phyloP scores from a whole-genome alignment of 2,888 invertebrate genomes.

The Emmelina monodactyla region DNA sequence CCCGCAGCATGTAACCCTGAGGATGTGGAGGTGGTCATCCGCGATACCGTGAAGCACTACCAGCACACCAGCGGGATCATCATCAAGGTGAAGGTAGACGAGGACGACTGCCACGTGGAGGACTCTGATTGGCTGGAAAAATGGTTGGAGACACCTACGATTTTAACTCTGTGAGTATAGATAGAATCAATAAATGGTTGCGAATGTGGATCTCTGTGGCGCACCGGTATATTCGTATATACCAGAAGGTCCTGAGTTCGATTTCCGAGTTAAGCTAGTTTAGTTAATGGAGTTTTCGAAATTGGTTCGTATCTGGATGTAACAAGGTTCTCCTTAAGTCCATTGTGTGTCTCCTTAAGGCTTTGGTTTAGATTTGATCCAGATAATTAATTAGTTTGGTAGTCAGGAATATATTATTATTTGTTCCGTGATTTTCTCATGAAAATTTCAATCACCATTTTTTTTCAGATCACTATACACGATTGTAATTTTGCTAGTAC shows the following conservation, averaged over 20 bases:
- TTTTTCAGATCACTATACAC: slow-evolving; percentile 44
- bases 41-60: slow-evolving; percentile 66
- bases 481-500: slow-evolving; percentile 38
- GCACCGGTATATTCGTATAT: too few relatives aligned
- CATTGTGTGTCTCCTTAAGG: too few relatives aligned
- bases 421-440: too few relatives aligned
- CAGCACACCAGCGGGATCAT: slow-evolving; percentile 67
- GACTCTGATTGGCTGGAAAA: slow-evolving; percentile 31
- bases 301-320: too few relatives aligned
- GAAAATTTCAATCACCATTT: background rate
- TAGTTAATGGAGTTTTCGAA: too few relatives aligned
- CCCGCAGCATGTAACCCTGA: slow-evolving; percentile 69
- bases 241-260: background rate
- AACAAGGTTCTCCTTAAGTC: too few relatives aligned
- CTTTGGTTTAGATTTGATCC: too few relatives aligned
- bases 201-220: background rate
- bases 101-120: slow-evolving; percentile 68
- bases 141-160: slow-evolving; percentile 42
- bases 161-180: slow-evolving; percentile 45
- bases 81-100: slow-evolving; percentile 69
- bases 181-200: background rate
- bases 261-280: too few relatives aligned
- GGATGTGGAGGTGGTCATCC: slow-evolving; percentile 65
- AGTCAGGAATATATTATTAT: too few relatives aligned
- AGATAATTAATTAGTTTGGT: too few relatives aligned